Conservation (phyloP, 2,888 invertebrate species). For the Panzeria rudis region DNA sequence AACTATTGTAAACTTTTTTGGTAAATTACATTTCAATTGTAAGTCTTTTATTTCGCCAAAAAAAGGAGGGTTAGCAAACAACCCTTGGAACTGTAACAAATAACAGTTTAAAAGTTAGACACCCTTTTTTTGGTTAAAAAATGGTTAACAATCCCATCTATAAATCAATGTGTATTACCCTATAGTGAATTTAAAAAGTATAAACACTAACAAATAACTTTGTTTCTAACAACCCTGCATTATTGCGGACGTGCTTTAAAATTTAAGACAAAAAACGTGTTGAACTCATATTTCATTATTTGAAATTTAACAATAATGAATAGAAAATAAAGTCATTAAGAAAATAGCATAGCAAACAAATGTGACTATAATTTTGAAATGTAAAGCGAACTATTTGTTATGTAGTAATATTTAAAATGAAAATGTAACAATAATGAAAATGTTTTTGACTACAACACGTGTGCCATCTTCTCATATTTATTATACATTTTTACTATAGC, state of each 20-base stretch:
- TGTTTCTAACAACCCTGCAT: neutral
- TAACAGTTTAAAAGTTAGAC: slow-evolving; percentile 1
- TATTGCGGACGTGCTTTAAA: slow-evolving; percentile 16
- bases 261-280: slow-evolving; percentile 50
- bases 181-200: slow-evolving; percentile 24
- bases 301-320: slow-evolving; percentile 25
- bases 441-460: slow-evolving; percentile 36
- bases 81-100: neutral
- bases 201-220: neutral
- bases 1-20: neutral
- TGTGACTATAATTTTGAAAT: slow-evolving; percentile 16
- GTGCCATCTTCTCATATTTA: neutral
- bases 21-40: slow-evolving; percentile 42
- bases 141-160: slow-evolving; percentile 2
- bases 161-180: slow-evolving; percentile 19
- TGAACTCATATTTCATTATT: slow-evolving; percentile 47
- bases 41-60: neutral
- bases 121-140: slow-evolving; percentile 7
- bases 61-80: neutral
- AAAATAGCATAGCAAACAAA: slow-evolving; percentile 18
- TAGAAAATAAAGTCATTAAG: slow-evolving; percentile 31
- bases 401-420: neutral
- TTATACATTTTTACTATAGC: neutral
- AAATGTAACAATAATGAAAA: slow-evolving; percentile 29
- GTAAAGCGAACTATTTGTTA: neutral